Percentiles rank a stretch among this genome's conserved stretches.
These are phyloP conservation scores for Oligia fasciuncula DNA, from an alignment of 2,888 invertebrate species.

Conservation along the genomic window DNA sequence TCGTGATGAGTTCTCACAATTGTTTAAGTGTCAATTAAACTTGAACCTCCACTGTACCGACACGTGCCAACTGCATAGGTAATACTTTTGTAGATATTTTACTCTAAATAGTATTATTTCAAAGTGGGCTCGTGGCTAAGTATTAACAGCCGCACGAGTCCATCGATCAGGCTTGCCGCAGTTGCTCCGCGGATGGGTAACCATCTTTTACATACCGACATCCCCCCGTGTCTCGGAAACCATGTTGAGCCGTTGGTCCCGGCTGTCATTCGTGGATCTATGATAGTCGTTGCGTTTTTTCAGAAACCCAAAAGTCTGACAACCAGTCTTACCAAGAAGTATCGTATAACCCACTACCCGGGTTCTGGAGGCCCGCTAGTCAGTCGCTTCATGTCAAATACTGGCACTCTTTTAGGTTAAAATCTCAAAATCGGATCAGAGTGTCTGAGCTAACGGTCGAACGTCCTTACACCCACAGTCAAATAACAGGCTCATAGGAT, in stretches of 20 bases:
- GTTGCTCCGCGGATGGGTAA: not conserved
- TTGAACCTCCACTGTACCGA: not conserved
- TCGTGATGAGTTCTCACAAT: not conserved
- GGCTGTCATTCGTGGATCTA: not conserved
- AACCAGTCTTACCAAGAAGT: not conserved
- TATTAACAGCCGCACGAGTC: not conserved
- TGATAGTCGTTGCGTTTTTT: not conserved
- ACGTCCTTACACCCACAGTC: too few species aligned
- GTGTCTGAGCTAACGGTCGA: too few species aligned
- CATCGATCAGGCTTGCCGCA: not conserved
- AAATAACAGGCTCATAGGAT: too few species aligned
- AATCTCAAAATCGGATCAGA: too few species aligned
- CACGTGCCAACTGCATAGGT: not conserved
- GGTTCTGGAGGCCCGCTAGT: not conserved
- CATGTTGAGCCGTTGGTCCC: not conserved
- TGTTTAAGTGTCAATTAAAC: conserved; percentile 1
- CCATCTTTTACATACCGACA: too few species aligned
- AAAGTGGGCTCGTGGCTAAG: not conserved
- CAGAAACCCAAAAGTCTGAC: not conserved
- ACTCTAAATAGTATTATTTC: not conserved
- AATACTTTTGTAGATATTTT: not conserved
- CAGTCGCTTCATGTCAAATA: not conserved
- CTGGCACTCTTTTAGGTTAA: not conserved
- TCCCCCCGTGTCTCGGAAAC: not conserved
- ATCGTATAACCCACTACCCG: not conserved